A percentile compares a stretch with the other conserved stretches of the same genome.
Evolutionary conservation across 2,113 vertebrate species (phyloP).

Genomic region (Lophura nycthemera): DNA sequence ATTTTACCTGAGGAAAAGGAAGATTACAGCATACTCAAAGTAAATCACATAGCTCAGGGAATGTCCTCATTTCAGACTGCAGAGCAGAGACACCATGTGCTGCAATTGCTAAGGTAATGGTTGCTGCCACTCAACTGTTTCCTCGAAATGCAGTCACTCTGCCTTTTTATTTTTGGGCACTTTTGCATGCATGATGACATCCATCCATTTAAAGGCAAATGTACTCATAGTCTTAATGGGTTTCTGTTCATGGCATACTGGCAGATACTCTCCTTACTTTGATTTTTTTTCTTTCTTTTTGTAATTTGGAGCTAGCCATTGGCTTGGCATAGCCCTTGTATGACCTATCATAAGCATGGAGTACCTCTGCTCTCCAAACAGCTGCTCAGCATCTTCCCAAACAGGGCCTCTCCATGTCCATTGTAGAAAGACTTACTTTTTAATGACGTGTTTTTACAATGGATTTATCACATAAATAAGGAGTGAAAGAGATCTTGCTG

Average conservation of each 20-base stretch:
- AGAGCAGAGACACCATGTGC: conserved; percentile 51
- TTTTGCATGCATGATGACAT: conserved; percentile 67
- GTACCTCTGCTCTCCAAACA: conserved; percentile 14
- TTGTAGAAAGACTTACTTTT: not conserved
- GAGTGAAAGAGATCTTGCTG: conserved; percentile 12
- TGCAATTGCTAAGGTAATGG: conserved; percentile 68
- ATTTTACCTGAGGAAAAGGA: conserved; percentile 68
- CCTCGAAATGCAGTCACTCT: conserved; percentile 60
- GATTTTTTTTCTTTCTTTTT: not conserved
- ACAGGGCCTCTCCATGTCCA: not conserved
- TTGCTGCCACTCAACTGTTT: conserved; percentile 62
- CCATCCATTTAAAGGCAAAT: conserved; percentile 69
- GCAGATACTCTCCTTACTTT: conserved; percentile 34
- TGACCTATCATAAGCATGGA: not conserved
- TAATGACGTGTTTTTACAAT: conserved; percentile 15
- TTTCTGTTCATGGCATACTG: conserved; percentile 51
- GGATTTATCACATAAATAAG: conserved; percentile 45
- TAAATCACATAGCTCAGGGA: conserved; percentile 62
- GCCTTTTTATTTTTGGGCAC: conserved; percentile 71
- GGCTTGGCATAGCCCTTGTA: not conserved
- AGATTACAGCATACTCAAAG: conserved; percentile 25
- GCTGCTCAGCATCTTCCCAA: conserved; percentile 1
- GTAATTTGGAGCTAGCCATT: not conserved
- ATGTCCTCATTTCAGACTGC: conserved; percentile 65
- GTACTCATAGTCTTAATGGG: conserved; percentile 58